phyloP scores from a whole-genome alignment of 2,888 invertebrate species.

The Epistrophe grossulariae region DNA sequence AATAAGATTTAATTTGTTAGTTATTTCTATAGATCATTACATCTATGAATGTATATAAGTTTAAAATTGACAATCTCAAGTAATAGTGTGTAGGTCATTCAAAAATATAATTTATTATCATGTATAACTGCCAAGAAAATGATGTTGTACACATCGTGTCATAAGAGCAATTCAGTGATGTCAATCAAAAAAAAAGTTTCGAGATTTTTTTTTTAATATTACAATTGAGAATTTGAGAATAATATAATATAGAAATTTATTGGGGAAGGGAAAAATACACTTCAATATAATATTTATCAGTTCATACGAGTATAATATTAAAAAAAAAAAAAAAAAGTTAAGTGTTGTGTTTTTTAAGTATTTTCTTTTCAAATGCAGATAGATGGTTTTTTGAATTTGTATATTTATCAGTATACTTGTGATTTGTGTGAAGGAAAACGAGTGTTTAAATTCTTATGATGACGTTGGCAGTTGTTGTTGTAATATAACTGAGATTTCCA shows the following conservation, averaged over 20 bases:
- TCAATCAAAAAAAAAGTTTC: constrained; percentile 50
- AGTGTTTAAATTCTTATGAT: neutral
- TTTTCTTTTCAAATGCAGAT: constrained; percentile 16
- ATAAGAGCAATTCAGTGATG: constrained; percentile 59
- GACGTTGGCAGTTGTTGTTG: constrained; percentile 4
- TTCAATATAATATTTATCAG: constrained; percentile 48
- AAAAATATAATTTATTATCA: constrained; percentile 65
- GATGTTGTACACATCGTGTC: constrained; percentile 41
- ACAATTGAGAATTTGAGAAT: constrained; percentile 37
- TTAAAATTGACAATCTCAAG: constrained; percentile 53
- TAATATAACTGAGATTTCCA: constrained; percentile 19
- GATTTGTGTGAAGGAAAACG: constrained; percentile 9
- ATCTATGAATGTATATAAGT: constrained; percentile 5
- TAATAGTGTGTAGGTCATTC: constrained; percentile 52
- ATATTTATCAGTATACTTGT: constrained; percentile 12
- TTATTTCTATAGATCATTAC: neutral
- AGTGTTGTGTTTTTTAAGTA: constrained; percentile 19
- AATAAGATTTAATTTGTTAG: neutral
- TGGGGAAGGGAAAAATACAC: constrained; percentile 42
- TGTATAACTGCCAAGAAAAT: constrained; percentile 28
- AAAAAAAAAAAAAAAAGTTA: constrained; percentile 4
- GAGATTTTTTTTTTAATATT: constrained; percentile 11
- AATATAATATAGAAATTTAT: constrained; percentile 47
- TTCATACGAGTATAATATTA: neutral
- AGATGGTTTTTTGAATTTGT: constrained; percentile 20